Percentiles rank a stretch among this genome's conserved stretches.
Evolutionary conservation across 2,113 vertebrate genomes (phyloP).

Genomic region (Melanotaenia duboulayi): DNA sequence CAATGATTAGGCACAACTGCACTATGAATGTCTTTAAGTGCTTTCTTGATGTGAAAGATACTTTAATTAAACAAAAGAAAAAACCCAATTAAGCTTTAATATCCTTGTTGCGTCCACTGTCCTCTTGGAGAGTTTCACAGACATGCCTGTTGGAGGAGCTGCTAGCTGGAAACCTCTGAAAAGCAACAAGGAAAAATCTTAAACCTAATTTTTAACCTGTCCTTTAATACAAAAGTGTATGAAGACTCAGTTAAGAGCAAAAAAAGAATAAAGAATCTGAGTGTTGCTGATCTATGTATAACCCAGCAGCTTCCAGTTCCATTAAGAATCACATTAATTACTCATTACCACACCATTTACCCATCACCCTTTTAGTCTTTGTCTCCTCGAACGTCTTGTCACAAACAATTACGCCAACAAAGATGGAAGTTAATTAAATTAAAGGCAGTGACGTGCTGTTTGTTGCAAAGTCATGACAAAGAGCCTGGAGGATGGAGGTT

Average conservation of each 20-base stretch:
- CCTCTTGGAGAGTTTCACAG: slow-evolving; percentile 57
- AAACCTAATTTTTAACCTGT: slow-evolving; percentile 9
- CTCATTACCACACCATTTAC: slow-evolving; percentile 67
- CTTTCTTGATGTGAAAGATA: slow-evolving; percentile 30
- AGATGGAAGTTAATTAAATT: slow-evolving; percentile 80
- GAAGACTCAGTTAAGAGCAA: too few species aligned
- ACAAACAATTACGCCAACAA: slow-evolving; percentile 82
- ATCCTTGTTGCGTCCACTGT: slow-evolving; percentile 3
- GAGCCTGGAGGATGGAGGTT: slow-evolving; percentile 60
- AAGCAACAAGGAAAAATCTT: slow-evolving; percentile 23
- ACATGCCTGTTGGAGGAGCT: slow-evolving; percentile 40
- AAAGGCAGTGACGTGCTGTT: slow-evolving; percentile 70
- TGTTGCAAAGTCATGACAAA: slow-evolving; percentile 69
- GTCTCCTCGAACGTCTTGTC: slow-evolving; percentile 74
- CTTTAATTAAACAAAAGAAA: slow-evolving; percentile 57
- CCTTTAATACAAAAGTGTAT: neutral
- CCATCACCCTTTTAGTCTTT: slow-evolving; percentile 57
- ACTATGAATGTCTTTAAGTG: slow-evolving; percentile 38
- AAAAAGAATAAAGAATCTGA: neutral
- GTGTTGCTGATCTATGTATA: slow-evolving; percentile 33
- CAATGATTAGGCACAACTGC: slow-evolving; percentile 38
- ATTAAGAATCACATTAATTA: slow-evolving; percentile 82
- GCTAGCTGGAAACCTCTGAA: slow-evolving; percentile 7
- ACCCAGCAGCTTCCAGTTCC: slow-evolving; percentile 69
- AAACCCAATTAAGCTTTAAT: slow-evolving; percentile 26